Base-by-base conservation (phyloP, 2,113 vertebrate genomes). In the Epinephelus lanceolatus region DNA sequence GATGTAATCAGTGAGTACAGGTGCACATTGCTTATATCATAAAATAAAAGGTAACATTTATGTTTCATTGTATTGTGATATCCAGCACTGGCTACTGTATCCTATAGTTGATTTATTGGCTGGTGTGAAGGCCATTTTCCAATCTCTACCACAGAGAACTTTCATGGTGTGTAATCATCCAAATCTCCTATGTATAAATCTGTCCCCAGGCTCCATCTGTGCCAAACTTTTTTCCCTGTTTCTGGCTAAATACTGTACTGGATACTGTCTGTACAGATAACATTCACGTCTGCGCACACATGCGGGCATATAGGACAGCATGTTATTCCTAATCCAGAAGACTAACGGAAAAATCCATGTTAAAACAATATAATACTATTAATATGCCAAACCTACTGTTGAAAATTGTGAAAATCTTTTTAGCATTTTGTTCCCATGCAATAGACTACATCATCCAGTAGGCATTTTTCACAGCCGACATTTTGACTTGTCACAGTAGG, bases 101-200 rank as follows among this genome's bases (percentile, higher is more conserved):
- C 57, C 61, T 25, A 23, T 25, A 57, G 69, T 49, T 80, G 76
- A 87, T 89, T 88, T 67, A 83, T 68, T 88, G 87, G 92, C 84
- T 3, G 45, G 63, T 79, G 86, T 40, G 49, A 87, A 55, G 57
- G 33, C 53, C 45, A 18, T 78, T 88, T 87, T 88, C 84, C 75
- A 80, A 70, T 85, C 65, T 85, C 79, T 89, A 73, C 85, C 84
- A 91, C 62, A 78, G 71, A 57, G 74, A 72, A 77, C 71, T 74
- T 91, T 82, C 68, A 88, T 88, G 66, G 81, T 84, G 83, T 81
- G 80, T 88, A 87, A 91, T 86, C 79, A 71, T 91, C 89, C 91
- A 91, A 88, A 86, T 86, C 84, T 86, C 78, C 76, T 84, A 78
- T 17, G 66, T 55, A 70, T 85, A 92, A 89, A 92, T 87, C 83